Evolutionary conservation across 92 coral and sea anemone genomes (phyloP), one percentile per base, ranked within the genome.

Genomic region (Pocillopora grandis): DNA sequence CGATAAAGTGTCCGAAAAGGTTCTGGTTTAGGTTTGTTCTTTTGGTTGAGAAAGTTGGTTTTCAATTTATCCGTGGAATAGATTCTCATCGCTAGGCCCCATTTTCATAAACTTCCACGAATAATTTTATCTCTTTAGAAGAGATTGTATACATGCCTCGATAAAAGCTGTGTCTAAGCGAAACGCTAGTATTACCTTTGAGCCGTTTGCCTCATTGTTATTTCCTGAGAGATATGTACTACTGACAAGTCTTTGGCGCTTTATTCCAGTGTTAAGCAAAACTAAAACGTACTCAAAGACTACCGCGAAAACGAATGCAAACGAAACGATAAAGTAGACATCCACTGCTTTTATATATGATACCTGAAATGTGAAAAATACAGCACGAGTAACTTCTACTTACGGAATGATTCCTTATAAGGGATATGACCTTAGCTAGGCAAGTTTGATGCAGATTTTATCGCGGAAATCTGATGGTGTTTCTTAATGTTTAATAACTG

Each of bases 281-380:
- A 90, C 84, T 62, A 80, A 74, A 58, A 90, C 87, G 57, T 83
- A 90, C 75, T 92, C 93, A 58, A 92, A 69, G 75, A 87, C 82
- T 16, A 91, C 88, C 1, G 87, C 80, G 63, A 92, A 92, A 64
- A 90, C 81, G 79, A 92, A 92, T 42, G 79, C 75, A 73, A 92
- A 91, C 15, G 93, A 92, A 6, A 90, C 91, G 23, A 92, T 92
- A 9, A 92, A 84, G 76, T 89, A 92, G 60, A 89, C 31, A 74
- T 92, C 93, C 61, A 92, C 91, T 0, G 95, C 93, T 68, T 90
- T 92, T 27, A 92, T 78, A 35, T 92, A 92, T 58, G 95, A 91
- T 20, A 92, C 95, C 92, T 90, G 72, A 13, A n/a, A 69, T 17
- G 71, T 12, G 31, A 58, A 82, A 58, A 42, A 37, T 0, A 61